A percentile compares a stretch with the other conserved stretches of the same genome.
Conservation (phyloP, 2,113 vertebrate genomes). For the Morone chrysops region DNA sequence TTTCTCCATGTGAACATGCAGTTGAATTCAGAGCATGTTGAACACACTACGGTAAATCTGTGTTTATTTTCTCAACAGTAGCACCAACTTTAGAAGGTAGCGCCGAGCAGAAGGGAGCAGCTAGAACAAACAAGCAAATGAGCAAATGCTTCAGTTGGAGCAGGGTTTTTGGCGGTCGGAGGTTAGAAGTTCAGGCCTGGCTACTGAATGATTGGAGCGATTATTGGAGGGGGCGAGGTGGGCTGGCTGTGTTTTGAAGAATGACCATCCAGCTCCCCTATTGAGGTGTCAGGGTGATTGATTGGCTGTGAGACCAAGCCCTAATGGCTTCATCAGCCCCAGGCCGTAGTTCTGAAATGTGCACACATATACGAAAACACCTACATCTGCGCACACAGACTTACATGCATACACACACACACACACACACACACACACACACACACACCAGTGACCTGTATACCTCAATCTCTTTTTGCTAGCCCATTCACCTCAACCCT, state of each 20-base stretch:
- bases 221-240: constrained; percentile 76
- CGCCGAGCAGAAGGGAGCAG: neutral
- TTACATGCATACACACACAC: neutral
- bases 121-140: constrained; percentile 15
- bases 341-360: constrained; percentile 33
- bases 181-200: constrained; percentile 59
- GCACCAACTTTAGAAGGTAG: neutral
- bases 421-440: neutral
- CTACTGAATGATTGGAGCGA: constrained; percentile 80
- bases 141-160: neutral
- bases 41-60: neutral
- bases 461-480: constrained; percentile 81
- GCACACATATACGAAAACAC: constrained; percentile 4
- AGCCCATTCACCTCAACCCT: constrained; percentile 66
- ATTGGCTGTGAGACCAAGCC: constrained; percentile 76
- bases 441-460: constrained; percentile 48
- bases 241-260: constrained; percentile 76
- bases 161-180: constrained; percentile 21
- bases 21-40: neutral
- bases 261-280: constrained; percentile 78
- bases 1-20: neutral
- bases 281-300: constrained; percentile 83
- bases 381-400: neutral
- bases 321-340: constrained; percentile 87
- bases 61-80: neutral